Evolutionary conservation across 2,888 invertebrate genomes (phyloP).

Genomic region (Andrena camellia): DNA sequence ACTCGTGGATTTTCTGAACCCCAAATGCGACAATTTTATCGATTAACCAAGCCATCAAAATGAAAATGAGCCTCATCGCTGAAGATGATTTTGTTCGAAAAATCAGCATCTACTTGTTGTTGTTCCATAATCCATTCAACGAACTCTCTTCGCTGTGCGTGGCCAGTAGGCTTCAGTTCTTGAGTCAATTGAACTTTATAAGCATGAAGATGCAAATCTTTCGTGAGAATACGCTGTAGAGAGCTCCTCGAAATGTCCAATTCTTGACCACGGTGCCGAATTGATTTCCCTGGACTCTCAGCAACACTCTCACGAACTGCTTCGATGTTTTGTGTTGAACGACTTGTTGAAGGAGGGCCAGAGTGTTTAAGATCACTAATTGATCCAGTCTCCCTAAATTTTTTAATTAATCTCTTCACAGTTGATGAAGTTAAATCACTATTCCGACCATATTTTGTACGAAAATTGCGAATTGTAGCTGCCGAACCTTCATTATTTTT

Average conservation of each 20-base stretch:
- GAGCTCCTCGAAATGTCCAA: slow-evolving; percentile 69
- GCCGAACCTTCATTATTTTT: slow-evolving; percentile 20
- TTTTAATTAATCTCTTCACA: slow-evolving; percentile 17
- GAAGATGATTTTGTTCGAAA: slow-evolving; percentile 71
- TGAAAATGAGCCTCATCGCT: slow-evolving; percentile 73
- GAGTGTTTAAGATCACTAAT: background rate
- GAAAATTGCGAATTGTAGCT: slow-evolving; percentile 17
- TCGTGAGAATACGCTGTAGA: slow-evolving; percentile 69
- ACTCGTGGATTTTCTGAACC: slow-evolving; percentile 76
- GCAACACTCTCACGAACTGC: slow-evolving; percentile 68
- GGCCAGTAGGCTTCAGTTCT: slow-evolving; percentile 71
- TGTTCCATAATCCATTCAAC: slow-evolving; percentile 58
- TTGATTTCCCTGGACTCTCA: slow-evolving; percentile 57
- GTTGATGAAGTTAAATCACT: slow-evolving; percentile 20
- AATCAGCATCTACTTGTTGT: slow-evolving; percentile 24
- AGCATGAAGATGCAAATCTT: slow-evolving; percentile 70
- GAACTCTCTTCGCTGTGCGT: slow-evolving; percentile 65
- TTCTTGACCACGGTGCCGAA: slow-evolving; percentile 72
- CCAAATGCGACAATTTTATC: slow-evolving; percentile 65
- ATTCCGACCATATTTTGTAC: slow-evolving; percentile 29
- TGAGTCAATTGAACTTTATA: slow-evolving; percentile 73
- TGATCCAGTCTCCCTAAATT: slow-evolving; percentile 19
- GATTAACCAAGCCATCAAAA: slow-evolving; percentile 57
- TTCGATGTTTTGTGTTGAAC: slow-evolving; percentile 58
- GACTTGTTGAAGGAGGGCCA: background rate